Conservation (phyloP, 2,888 invertebrate species). For the Azorinus chamasolen region DNA sequence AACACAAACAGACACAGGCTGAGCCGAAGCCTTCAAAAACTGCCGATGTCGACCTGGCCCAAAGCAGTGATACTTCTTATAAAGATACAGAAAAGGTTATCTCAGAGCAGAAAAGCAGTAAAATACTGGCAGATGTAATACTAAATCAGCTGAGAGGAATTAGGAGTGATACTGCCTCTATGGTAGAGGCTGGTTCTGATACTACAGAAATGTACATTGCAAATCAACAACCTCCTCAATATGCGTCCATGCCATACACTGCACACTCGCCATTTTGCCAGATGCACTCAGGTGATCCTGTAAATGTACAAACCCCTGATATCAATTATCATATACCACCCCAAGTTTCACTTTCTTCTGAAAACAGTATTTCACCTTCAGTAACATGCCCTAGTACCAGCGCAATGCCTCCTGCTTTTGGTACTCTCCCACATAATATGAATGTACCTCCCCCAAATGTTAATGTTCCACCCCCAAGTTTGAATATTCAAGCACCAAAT, state of each 20-base stretch:
- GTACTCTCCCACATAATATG: conserved; percentile 10
- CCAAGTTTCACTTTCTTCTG: no score
- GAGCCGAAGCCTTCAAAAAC: neutral
- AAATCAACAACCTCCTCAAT: no score
- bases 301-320: neutral
- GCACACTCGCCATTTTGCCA: no score
- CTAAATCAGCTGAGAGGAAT: neutral
- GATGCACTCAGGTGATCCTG: neutral
- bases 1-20: neutral
- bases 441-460: conserved; percentile 7
- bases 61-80: neutral
- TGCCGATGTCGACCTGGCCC: neutral
- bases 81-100: neutral
- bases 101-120: neutral
- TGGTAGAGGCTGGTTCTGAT: neutral
- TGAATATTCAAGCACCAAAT: neutral
- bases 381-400: neutral
- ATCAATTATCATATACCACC: neutral
- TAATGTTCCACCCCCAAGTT: conserved; percentile 1
- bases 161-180: neutral
- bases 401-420: neutral
- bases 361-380: no score
- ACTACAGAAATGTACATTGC: no score
- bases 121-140: neutral
- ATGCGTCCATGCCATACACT: no score